A percentile compares a stretch with the other conserved stretches of the same genome.
phyloP scores from a whole-genome alignment of 2,888 invertebrate genomes.

The Trissoscelio sp. region DNA sequence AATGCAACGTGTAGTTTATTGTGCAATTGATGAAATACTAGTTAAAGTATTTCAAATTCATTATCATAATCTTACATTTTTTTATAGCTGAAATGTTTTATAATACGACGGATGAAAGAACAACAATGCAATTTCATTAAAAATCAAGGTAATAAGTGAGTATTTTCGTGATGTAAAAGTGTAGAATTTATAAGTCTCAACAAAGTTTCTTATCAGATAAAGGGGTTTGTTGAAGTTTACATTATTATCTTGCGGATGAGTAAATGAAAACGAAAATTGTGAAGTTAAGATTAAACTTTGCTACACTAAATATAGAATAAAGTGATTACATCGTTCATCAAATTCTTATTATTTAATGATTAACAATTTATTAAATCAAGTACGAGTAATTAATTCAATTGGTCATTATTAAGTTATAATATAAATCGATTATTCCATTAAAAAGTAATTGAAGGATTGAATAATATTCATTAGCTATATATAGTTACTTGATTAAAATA shows the following conservation, averaged over 20 bases:
- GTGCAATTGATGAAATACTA: background rate
- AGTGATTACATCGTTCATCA: background rate
- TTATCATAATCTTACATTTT: background rate
- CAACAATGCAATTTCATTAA: background rate
- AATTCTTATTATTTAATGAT: background rate
- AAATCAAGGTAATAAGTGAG: background rate
- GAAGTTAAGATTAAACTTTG: slow-evolving; percentile 20
- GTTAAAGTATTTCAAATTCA: background rate
- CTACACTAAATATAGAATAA: slow-evolving; percentile 7
- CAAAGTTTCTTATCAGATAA: slow-evolving; percentile 45
- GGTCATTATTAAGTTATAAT: no score
- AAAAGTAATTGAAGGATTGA: no score
- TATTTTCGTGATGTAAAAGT: background rate
- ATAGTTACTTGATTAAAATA: no score
- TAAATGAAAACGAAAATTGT: slow-evolving; percentile 30
- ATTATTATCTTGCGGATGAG: slow-evolving; percentile 33
- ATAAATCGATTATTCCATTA: no score
- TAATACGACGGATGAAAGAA: background rate
- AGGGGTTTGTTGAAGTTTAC: slow-evolving; percentile 25
- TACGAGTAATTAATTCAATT: no score
- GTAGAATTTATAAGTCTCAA: slow-evolving; percentile 2
- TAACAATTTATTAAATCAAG: background rate
- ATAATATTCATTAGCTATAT: no score
- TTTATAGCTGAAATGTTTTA: background rate
- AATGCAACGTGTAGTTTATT: slow-evolving; percentile 9